phyloP scores from a whole-genome alignment of 2,888 invertebrate species.

The Cephonodes hylas region DNA sequence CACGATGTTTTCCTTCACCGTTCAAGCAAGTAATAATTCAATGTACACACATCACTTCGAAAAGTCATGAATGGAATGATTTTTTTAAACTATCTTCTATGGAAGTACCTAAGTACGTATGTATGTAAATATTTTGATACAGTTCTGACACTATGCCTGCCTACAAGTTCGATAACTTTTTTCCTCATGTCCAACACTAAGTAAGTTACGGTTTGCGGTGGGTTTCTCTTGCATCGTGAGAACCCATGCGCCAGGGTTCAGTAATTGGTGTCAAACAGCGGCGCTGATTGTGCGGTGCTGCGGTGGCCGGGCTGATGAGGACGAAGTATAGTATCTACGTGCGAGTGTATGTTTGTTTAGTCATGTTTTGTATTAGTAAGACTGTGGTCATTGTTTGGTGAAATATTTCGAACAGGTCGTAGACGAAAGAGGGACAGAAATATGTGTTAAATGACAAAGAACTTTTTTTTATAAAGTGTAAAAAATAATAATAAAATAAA shows the following conservation, averaged over 20 bases:
- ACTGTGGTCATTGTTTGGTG: too few species aligned
- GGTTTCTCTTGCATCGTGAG: conserved; percentile 60
- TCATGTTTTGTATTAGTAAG: neutral
- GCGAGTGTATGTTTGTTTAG: neutral
- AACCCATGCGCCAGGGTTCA: conserved; percentile 55
- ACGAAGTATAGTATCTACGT: neutral
- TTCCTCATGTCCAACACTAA: conserved; percentile 29
- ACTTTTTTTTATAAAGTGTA: neutral
- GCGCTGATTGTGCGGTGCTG: conserved; percentile 55
- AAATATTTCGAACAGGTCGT: too few species aligned
- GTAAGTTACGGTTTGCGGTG: conserved; percentile 46
- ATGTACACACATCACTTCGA: too few species aligned
- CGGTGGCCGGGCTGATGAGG: conserved; percentile 39
- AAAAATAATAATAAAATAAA: neutral
- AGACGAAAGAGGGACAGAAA: too few species aligned
- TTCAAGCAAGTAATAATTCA: too few species aligned
- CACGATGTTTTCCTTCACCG: too few species aligned
- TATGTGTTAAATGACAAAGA: too few species aligned
- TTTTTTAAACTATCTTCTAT: too few species aligned
- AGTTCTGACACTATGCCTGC: neutral
- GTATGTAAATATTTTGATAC: too few species aligned
- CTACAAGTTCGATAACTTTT: conserved; percentile 11
- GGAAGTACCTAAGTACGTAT: too few species aligned
- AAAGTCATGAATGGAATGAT: too few species aligned
- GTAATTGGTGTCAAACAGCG: conserved; percentile 61